These are phyloP conservation scores for Clitarchus hookeri DNA, from an alignment of 2,888 invertebrate genomes.

Conservation along the genomic window DNA sequence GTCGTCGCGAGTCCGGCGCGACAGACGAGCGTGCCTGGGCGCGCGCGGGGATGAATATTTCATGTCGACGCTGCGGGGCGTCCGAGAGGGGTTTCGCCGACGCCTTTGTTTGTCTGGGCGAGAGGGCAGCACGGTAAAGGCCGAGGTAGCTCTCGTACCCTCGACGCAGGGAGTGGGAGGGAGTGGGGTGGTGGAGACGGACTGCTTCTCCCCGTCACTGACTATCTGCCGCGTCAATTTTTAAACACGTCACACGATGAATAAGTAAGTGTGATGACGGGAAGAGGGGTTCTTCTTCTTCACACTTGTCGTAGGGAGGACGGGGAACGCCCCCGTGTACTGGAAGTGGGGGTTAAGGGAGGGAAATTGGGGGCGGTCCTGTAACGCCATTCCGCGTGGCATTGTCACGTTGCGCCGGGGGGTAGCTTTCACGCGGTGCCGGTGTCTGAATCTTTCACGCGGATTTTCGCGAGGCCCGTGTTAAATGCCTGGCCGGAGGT, in stretches of 20 bases:
- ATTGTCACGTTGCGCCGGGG: background rate
- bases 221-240: background rate
- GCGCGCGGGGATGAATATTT: background rate
- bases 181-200: background rate
- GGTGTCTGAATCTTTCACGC: background rate
- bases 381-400: background rate
- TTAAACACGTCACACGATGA: background rate
- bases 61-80: background rate
- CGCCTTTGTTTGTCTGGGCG: background rate
- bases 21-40: background rate
- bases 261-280: background rate
- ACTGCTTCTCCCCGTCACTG: background rate
- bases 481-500: no score
- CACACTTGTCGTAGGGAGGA: background rate
- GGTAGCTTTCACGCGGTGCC: background rate
- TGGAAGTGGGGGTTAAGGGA: background rate
- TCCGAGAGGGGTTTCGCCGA: background rate
- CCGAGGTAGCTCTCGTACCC: no score
- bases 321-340: no score
- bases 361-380: background rate
- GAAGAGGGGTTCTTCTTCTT: background rate
- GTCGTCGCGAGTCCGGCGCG: background rate
- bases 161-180: background rate
- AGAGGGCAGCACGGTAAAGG: background rate
- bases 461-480: background rate